phyloP scores from a whole-genome alignment of 1,140 invertebrate genomes.

The Zophobas atratus region DNA sequence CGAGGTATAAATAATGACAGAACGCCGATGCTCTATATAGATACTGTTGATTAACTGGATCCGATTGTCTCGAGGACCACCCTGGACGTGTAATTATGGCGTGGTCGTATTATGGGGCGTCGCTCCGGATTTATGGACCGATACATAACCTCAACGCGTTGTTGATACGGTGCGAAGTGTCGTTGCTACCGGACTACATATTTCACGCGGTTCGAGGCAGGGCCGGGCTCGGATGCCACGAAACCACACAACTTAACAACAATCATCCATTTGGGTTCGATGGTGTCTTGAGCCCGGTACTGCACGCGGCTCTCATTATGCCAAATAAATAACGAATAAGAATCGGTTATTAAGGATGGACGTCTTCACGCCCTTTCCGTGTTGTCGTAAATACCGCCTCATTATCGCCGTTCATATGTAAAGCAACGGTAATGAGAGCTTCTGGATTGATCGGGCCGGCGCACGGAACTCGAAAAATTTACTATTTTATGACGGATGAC shows the following conservation, averaged over 20 bases:
- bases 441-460: neutral
- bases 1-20: constrained; percentile 5
- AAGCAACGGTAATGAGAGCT: constrained; percentile 15
- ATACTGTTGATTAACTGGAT: constrained; percentile 34
- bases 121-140: constrained; percentile 32
- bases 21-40: constrained; percentile 30
- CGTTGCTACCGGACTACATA: constrained; percentile 21
- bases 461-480: too few species aligned
- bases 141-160: constrained; percentile 25
- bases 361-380: constrained; percentile 28
- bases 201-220: neutral
- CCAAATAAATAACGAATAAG: constrained; percentile 35
- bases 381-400: constrained; percentile 16
- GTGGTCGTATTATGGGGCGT: constrained; percentile 28
- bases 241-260: too few species aligned
- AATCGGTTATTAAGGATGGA: constrained; percentile 19
- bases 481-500: neutral
- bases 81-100: constrained; percentile 35
- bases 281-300: too few species aligned
- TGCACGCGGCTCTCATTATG: constrained; percentile 12
- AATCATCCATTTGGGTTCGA: too few species aligned
- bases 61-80: constrained; percentile 38
- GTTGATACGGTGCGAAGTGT: constrained; percentile 3
- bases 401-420: constrained; percentile 21
- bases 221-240: too few species aligned